Evolutionary conservation across 2,113 vertebrate genomes (phyloP).

Genomic region (Microcebus ravelobensis): DNA sequence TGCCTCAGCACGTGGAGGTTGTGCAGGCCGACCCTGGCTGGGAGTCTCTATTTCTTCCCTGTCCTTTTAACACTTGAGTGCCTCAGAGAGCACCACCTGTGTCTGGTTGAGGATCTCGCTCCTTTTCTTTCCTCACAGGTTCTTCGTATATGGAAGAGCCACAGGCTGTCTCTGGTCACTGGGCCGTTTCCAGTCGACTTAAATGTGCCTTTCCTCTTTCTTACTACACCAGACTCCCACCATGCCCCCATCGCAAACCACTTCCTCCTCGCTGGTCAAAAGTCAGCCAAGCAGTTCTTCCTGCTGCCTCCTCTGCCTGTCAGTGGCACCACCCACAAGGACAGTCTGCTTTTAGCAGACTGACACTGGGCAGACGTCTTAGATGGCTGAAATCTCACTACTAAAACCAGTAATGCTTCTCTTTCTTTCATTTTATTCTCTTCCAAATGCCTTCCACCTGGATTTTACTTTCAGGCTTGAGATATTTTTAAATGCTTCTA

Average conservation of each 20-base stretch:
- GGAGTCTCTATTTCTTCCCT: too few relatives aligned
- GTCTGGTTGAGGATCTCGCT: not conserved
- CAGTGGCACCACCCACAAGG: not conserved
- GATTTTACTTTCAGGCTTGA: not conserved
- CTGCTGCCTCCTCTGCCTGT: not conserved
- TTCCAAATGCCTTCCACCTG: not conserved
- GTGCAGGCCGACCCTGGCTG: rapidly evolving
- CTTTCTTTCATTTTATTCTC: not conserved
- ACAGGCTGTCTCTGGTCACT: not conserved
- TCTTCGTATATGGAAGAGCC: not conserved
- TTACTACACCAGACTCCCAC: not conserved
- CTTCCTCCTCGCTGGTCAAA: not conserved
- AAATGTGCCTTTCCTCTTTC: not conserved
- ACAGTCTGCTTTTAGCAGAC: not conserved
- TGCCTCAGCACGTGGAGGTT: rapidly evolving
- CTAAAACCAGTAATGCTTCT: not conserved
- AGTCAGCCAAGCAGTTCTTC: not conserved
- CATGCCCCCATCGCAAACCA: rapidly evolving
- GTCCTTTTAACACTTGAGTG: not conserved
- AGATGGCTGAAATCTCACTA: not conserved
- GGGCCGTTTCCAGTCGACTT: not conserved
- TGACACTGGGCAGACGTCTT: too few relatives aligned
- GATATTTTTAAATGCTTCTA: not conserved
- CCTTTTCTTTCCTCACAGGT: not conserved
- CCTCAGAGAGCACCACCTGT: not conserved